These are phyloP conservation scores for Melolontha melolontha DNA, from an alignment of 2,888 invertebrate genomes.

Conservation along the genomic window DNA sequence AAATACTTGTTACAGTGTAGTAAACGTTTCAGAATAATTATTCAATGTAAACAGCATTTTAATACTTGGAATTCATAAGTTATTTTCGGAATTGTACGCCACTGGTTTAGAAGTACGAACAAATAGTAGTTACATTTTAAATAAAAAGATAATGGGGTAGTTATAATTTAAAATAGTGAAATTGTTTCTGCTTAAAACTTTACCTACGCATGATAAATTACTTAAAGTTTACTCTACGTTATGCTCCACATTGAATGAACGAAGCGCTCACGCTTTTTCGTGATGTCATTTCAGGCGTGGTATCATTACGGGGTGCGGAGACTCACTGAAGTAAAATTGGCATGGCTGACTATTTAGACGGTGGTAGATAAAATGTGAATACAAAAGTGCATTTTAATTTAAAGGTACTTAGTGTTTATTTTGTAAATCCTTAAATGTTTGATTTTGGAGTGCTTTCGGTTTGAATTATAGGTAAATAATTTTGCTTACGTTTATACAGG, in stretches of 20 bases:
- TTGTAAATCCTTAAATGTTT: neutral
- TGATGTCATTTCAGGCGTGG: slow-evolving; percentile 48
- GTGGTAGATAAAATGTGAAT: slow-evolving; percentile 40
- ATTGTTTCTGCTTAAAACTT: no score
- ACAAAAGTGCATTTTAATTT: slow-evolving; percentile 33
- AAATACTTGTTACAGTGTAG: no score
- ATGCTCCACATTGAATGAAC: slow-evolving; percentile 1
- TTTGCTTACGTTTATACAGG: slow-evolving; percentile 51
- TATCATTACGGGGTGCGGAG: slow-evolving; percentile 55
- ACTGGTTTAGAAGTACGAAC: no score
- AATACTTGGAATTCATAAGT: no score
- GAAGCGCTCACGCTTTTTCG: slow-evolving; percentile 34
- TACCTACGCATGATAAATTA: no score
- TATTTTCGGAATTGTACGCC: no score
- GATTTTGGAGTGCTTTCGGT: slow-evolving; percentile 16
- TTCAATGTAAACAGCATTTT: no score
- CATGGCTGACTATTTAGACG: slow-evolving; percentile 60
- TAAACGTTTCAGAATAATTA: no score
- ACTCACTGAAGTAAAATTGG: slow-evolving; percentile 61
- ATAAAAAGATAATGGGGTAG: no score
- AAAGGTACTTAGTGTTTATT: slow-evolving; percentile 3
- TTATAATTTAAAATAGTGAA: no score
- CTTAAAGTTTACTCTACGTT: slow-evolving; percentile 2
- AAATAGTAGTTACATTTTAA: no score
- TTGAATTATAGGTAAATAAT: slow-evolving; percentile 35